Base-by-base conservation (phyloP, 2,113 vertebrate species). In the Cathartes aura region DNA sequence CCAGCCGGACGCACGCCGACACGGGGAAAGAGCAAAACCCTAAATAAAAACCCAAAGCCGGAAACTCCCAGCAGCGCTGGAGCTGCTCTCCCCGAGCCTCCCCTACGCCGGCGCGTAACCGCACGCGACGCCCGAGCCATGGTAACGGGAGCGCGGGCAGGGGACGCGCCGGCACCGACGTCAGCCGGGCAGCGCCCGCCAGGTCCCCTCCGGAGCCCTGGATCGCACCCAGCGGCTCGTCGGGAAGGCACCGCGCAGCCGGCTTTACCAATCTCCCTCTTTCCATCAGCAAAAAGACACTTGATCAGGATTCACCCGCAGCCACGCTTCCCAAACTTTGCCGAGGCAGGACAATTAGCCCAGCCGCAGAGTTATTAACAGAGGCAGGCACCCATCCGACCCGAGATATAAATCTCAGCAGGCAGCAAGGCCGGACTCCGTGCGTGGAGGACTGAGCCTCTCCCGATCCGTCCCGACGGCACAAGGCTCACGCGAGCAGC, bases 1-100 rank as follows among this genome's bases (percentile, higher is more conserved):
- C n/a, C n/a, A n/a, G 32, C n/a, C 5, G 2, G 81, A 56, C 5
- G 6, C 48, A 17, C 11, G 3, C 62, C 4, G 2, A 12, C 5
- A 6, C 5, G 1, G 55, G 23, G 36, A 40, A 10, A n/a, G 19
- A 42, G 18, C 24, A 27, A 15, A 56, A 63, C 27, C 42, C 58
- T 3, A 16, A 55, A 26, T 12, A 26, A 34, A 40, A 38, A 5
- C n/a, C 23, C 71, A 15, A 14, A 55, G 70, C 68, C 26, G 78
- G 63, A 14, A 67, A 15, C 60, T 53, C 47, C 30, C 60, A 29
- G 36, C 40, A 11, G 40, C 12, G 5, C 75, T 9, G 12, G 7
- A 4, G n/a, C 45, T 18, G 40, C 23, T 40, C 56, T 38, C 40
- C 48, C 11, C 0, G 17, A 47, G 55, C 67, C 45, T 36, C 47